These are phyloP conservation scores for Ciconia stormi DNA, from an alignment of 2,113 vertebrate species.

Conservation along the genomic window DNA sequence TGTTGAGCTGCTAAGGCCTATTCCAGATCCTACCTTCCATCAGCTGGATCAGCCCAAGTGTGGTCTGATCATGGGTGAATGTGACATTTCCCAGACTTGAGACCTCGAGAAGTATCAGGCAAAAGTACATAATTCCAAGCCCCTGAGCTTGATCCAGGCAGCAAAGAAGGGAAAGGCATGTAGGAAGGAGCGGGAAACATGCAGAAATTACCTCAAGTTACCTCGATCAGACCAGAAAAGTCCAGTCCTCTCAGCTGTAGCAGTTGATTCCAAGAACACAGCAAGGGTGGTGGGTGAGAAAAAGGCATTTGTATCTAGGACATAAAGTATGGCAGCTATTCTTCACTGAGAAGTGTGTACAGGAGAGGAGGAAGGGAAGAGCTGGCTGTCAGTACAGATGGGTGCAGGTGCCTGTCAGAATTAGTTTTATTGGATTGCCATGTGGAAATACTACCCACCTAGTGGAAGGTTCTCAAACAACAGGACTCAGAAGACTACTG, in stretches of 20 bases:
- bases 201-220: neutral
- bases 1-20: neutral
- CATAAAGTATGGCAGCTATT: neutral
- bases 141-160: neutral
- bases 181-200: neutral
- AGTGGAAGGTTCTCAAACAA: neutral
- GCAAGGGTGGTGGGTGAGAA: neutral
- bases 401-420: neutral
- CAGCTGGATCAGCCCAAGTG: neutral
- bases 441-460: neutral
- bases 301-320: neutral
- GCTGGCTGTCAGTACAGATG: neutral
- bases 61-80: neutral
- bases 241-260: neutral
- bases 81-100: neutral
- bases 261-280: neutral
- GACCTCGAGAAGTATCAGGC: neutral
- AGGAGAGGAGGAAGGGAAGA: neutral
- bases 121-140: neutral
- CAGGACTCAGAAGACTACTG: neutral
- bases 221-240: neutral
- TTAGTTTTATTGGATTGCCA: neutral
- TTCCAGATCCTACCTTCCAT: neutral
- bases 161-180: neutral
- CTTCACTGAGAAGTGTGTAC: neutral